Conservation (phyloP, 2,888 invertebrate genomes). For the Habrosyne pyritoides region DNA sequence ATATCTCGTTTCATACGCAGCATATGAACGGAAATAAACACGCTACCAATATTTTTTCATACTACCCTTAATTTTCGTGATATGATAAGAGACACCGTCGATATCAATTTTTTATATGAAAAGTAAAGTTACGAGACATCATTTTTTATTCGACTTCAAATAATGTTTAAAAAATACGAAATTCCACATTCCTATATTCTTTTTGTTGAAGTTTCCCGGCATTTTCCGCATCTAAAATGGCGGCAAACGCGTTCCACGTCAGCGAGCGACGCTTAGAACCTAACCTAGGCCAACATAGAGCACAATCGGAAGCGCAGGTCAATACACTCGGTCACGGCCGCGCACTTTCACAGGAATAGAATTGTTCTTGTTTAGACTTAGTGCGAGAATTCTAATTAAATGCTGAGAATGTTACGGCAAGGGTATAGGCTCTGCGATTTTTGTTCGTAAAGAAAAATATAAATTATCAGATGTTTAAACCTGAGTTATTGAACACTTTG, state of each 20-base stretch:
- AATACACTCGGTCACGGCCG: conserved; percentile 78
- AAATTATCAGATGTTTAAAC: no score
- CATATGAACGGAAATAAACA: background rate
- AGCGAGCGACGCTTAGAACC: conserved; percentile 54
- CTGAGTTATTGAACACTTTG: no score
- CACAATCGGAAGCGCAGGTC: conserved; percentile 68
- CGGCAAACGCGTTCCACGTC: conserved; percentile 55
- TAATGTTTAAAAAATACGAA: no score
- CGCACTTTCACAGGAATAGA: conserved; percentile 74
- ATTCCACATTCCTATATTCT: no score
- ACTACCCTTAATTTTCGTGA: background rate
- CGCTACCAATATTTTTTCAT: background rate
- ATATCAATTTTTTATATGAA: background rate
- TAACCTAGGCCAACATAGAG: conserved; percentile 78
- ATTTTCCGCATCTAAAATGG: conserved; percentile 48
- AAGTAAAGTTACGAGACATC: background rate
- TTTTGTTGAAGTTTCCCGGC: conserved; percentile 38
- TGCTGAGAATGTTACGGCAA: conserved; percentile 4
- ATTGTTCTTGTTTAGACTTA: conserved; percentile 67
- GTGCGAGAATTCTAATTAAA: conserved; percentile 62
- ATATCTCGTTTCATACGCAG: background rate
- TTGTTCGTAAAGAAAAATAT: background rate
- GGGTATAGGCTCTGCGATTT: background rate
- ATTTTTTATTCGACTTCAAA: background rate
- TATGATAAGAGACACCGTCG: background rate